Evolutionary conservation across 2,888 invertebrate species (phyloP).

Genomic region (Rotaria socialis): DNA sequence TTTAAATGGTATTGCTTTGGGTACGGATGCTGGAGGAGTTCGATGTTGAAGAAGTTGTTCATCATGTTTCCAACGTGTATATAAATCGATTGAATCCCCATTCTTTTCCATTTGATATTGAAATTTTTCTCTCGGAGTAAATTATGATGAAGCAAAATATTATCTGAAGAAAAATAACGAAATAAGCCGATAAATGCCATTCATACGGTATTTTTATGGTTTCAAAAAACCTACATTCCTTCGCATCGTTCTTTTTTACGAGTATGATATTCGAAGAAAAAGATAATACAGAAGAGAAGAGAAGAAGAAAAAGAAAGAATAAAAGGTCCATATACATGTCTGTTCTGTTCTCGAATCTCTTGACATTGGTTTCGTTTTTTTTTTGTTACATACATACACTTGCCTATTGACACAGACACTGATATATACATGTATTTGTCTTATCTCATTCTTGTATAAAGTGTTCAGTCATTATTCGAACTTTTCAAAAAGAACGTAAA

Average conservation of each 20-base stretch:
- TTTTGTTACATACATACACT: neutral
- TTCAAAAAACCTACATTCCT: neutral
- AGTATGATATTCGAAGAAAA: neutral
- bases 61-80: neutral
- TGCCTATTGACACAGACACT: neutral
- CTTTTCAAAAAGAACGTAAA: neutral
- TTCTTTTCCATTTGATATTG: neutral
- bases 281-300: neutral
- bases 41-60: neutral
- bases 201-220: neutral
- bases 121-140: too few species aligned
- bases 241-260: neutral
- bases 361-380: constrained; percentile 12
- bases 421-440: neutral
- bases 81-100: neutral
- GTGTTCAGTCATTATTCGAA: neutral
- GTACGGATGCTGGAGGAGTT: neutral
- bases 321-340: neutral
- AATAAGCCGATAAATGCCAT: neutral
- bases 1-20: neutral
- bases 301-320: neutral
- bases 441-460: neutral
- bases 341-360: constrained; percentile 9
- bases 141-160: neutral
- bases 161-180: neutral